Evolutionary conservation across 1,140 invertebrate species (phyloP), one percentile per base, ranked within the genome.

Genomic region (Saxidomus purpurata): DNA sequence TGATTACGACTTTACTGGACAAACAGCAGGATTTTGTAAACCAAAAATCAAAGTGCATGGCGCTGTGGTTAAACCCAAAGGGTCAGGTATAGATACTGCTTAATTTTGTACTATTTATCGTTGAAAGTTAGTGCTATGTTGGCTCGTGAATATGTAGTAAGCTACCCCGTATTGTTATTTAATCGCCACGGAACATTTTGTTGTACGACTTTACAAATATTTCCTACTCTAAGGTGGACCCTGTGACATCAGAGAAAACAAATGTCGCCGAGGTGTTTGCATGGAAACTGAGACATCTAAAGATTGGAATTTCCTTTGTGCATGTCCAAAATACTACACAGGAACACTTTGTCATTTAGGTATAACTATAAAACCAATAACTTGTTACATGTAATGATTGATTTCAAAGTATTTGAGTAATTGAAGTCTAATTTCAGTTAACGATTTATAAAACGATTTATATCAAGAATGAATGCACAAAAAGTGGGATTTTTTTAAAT

Each of bases 21-120:
- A 36, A 36, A 4, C 9, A 4, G 9, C 13, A 0, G 31, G 49
- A 11, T 79, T 79, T 36, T 79, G 76, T 55, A 79, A 79, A 76
- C 71, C 71, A 49, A 47, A 76, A 49, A 28, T 76, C 25, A 76
- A 25, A 28, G 59, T 63, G 8, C 59, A 63, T 63, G 59, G 59
- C 25, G 59, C 59, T 28, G 59, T 63, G 22, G 59, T 63, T 28
- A 63, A 63, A 63, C 59, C 59, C 3, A 63, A 63, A 28, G 59
- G 59, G n/a, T 63, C 59, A 28, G 59, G 59, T 63, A 63, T 28
- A 28, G 43, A 8, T 43, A n/a, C n/a, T n/a, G n/a, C n/a, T n/a
- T n/a, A n/a, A n/a, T n/a, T n/a, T n/a, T n/a, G n/a, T n/a, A n/a
- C n/a, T n/a, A n/a, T n/a, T n/a, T n/a, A n/a, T n/a, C n/a, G n/a